Evolutionary conservation across 2,797 vertebrate genomes (phyloP), one percentile per base, ranked within the genome.

Genomic region (Poecilia velifera): DNA sequence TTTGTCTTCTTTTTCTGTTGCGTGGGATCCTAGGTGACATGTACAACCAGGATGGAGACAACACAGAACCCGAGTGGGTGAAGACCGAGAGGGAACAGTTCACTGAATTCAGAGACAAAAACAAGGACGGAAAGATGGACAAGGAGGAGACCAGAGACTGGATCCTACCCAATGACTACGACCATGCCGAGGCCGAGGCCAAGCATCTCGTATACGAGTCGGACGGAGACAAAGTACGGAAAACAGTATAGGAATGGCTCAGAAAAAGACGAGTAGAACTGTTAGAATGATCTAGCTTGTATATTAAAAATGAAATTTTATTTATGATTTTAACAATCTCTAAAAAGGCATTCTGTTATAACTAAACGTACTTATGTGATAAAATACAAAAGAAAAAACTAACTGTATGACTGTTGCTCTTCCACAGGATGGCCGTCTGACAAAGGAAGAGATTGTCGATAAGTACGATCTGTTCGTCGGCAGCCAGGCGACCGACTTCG

Each of bases 401-500:
- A 31, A 66, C 34, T 86, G 20, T 25, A 0, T 83, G 76, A 0
- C 70, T 72, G 3, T 86, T 31, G 34, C 12, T 77, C 72, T n/a
- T 70, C 57, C 55, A 80, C 75, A 99, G 98, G 98, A 99, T 0
- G 97, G 97, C 55, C 97, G 91, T 28, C 95, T 99, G 80, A 98
- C 96, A n/a, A 97, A 96, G 85, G 96, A 96, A 84, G 98, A 99
- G 92, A 98, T 99, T 2, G 96, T 99, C 87, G 97, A 98, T 76
- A 99, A 99, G 90, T 98, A 99, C 7, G 98, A 99, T 90, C 88
- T 99, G 86, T 99, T 99, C 77, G 98, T 99, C 84, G 98, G 98
- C 77, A 99, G 98, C 91, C 98, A 99, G 93, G 98, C 97, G n/a
- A 99, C 98, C 39, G 98, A 99, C 95, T 99, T 99, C 5, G 98